A percentile compares a stretch with the other conserved stretches of the same genome.
Conservation (phyloP, 2,888 invertebrate genomes). For the Pomacea canaliculata region DNA sequence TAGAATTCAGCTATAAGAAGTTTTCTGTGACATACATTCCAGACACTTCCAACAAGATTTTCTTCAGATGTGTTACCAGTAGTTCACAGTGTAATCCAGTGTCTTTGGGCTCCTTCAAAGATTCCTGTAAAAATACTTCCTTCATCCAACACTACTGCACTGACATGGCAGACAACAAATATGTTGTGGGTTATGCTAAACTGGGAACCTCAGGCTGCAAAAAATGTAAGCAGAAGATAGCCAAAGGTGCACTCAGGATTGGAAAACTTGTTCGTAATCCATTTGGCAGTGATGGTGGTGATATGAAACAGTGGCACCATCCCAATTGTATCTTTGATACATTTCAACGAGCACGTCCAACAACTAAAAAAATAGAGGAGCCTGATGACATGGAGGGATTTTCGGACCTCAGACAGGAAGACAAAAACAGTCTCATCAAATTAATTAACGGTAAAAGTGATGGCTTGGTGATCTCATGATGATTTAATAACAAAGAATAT, state of each 20-base stretch:
- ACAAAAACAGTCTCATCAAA: slow-evolving; percentile 77
- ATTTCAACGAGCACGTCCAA: slow-evolving; percentile 82
- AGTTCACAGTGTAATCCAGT: too few relatives aligned
- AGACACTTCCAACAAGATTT: too few relatives aligned
- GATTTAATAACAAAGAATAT: too few relatives aligned
- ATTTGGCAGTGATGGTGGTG: slow-evolving; percentile 79
- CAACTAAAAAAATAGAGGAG: slow-evolving; percentile 85
- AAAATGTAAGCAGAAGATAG: slow-evolving; percentile 85
- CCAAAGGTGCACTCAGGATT: slow-evolving; percentile 80
- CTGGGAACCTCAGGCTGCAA: slow-evolving; percentile 86
- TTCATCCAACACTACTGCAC: slow-evolving; percentile 1
- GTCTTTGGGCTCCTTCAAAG: too few relatives aligned
- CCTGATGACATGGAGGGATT: slow-evolving; percentile 86
- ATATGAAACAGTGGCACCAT: slow-evolving; percentile 88
- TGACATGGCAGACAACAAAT: slow-evolving; percentile 69
- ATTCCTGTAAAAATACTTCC: neutral
- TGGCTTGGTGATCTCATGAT: neutral
- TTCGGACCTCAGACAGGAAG: slow-evolving; percentile 77
- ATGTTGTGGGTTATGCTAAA: slow-evolving; percentile 83
- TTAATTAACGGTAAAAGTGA: slow-evolving; percentile 74
- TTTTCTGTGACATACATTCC: too few relatives aligned
- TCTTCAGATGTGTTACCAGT: too few relatives aligned
- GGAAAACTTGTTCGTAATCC: slow-evolving; percentile 85
- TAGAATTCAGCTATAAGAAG: too few relatives aligned
- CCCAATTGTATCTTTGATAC: slow-evolving; percentile 84